Evolutionary conservation across 2,113 vertebrate species (phyloP).

Genomic region (Campylomormyrus numenius): DNA sequence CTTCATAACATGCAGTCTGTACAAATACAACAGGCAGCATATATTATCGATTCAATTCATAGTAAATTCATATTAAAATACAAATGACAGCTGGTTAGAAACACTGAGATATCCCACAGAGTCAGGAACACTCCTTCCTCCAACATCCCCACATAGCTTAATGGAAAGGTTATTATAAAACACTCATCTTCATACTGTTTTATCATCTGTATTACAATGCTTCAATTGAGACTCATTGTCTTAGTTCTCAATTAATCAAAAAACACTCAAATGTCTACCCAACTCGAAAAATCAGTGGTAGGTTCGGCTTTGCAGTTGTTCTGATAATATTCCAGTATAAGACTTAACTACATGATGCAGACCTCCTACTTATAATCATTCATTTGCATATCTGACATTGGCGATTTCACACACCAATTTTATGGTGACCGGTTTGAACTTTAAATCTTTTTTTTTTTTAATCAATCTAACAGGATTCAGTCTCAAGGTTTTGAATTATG

Average conservation of each 20-base stretch:
- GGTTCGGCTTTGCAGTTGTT: neutral
- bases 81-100: neutral
- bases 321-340: neutral
- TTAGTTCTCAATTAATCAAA: neutral
- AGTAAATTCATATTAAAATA: neutral
- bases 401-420: neutral
- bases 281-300: neutral
- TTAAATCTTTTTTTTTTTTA: neutral
- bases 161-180: neutral
- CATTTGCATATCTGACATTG: neutral
- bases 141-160: neutral
- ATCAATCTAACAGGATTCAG: no score
- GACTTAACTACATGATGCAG: neutral
- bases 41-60: neutral
- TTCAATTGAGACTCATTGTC: neutral
- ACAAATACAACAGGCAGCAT: neutral
- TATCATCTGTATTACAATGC: neutral
- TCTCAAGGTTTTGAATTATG: neutral
- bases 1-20: neutral
- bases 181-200: neutral
- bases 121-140: neutral
- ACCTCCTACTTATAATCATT: neutral
- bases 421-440: neutral
- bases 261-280: neutral
- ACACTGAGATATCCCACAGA: neutral